Evolutionary conservation across 2,113 vertebrate species (phyloP).

Genomic region (Apteryx mantelli): DNA sequence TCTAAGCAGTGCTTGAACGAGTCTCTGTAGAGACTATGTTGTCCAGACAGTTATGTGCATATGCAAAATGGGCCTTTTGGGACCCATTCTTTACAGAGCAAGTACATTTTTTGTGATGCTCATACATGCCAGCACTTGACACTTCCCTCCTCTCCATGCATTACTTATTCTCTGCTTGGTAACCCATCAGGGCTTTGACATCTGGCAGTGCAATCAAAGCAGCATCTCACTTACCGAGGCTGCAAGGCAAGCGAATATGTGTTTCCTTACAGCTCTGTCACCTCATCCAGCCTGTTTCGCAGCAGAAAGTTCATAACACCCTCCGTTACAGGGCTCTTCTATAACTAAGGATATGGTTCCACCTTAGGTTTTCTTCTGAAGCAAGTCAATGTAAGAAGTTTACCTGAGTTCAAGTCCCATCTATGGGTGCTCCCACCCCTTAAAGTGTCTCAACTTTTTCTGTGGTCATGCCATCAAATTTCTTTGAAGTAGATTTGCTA

Average conservation of each 20-base stretch:
- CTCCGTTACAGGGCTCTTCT: background rate
- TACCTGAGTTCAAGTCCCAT: background rate
- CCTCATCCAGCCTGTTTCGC: background rate
- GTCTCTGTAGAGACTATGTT: background rate
- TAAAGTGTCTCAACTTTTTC: background rate
- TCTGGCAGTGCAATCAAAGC: slow-evolving; percentile 37
- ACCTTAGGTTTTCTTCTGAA: background rate
- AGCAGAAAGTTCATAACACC: background rate
- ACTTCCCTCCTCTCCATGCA: background rate
- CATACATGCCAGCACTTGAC: background rate
- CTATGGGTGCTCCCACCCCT: background rate
- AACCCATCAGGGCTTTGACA: slow-evolving; percentile 22
- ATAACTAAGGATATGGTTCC: background rate
- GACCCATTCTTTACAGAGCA: background rate
- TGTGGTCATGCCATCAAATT: background rate
- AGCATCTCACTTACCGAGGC: background rate
- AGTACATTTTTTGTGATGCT: background rate
- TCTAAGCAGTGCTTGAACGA: background rate
- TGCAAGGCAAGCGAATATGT: slow-evolving; percentile 25
- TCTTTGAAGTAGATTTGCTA: background rate
- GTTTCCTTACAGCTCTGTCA: slow-evolving; percentile 28
- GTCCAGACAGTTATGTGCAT: background rate
- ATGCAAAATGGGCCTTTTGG: background rate
- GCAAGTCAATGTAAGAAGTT: background rate
- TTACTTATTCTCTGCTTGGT: background rate